Percentiles rank a stretch among this genome's conserved stretches.
Conservation (phyloP, 1,140 invertebrate species). For the Bombus fervidus region DNA sequence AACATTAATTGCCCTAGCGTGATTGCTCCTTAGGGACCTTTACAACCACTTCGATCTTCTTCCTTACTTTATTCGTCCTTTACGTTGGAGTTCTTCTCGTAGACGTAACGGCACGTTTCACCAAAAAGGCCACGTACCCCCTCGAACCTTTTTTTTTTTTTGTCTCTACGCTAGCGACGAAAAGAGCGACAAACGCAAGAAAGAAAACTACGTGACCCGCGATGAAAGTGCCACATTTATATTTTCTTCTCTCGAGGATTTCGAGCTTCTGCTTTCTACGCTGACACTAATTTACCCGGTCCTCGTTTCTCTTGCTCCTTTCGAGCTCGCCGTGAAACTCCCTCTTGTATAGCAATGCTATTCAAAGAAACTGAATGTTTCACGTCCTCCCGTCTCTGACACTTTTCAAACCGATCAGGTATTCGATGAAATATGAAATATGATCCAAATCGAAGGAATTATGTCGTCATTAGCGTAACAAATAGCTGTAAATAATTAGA, state of each 20-base stretch:
- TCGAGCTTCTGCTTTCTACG: conserved; percentile 25
- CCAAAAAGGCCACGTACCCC: conserved; percentile 26
- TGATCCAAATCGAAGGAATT: not conserved
- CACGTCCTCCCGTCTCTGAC: not conserved
- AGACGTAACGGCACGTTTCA: conserved; percentile 31
- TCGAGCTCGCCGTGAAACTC: not conserved
- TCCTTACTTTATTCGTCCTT: not conserved
- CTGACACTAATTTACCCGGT: conserved; percentile 50
- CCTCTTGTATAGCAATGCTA: too few relatives aligned
- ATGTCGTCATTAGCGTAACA: not conserved
- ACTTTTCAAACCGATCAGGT: not conserved
- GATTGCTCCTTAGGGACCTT: not conserved
- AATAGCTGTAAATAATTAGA: not conserved
- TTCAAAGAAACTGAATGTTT: conserved; percentile 25
- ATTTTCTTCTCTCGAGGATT: conserved; percentile 45
- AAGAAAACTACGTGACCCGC: conserved; percentile 48
- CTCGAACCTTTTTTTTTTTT: not conserved
- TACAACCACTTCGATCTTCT: conserved; percentile 2
- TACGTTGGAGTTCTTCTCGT: conserved; percentile 10
- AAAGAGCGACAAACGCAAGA: conserved; percentile 49
- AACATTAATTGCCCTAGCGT: conserved; percentile 18
- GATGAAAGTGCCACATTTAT: conserved; percentile 44
- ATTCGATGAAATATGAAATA: conserved; percentile 1
- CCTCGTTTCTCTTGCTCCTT: conserved; percentile 10
- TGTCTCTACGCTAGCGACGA: not conserved